Evolutionary conservation across 2,888 invertebrate genomes (phyloP).

Genomic region (Antheraea yamamai): DNA sequence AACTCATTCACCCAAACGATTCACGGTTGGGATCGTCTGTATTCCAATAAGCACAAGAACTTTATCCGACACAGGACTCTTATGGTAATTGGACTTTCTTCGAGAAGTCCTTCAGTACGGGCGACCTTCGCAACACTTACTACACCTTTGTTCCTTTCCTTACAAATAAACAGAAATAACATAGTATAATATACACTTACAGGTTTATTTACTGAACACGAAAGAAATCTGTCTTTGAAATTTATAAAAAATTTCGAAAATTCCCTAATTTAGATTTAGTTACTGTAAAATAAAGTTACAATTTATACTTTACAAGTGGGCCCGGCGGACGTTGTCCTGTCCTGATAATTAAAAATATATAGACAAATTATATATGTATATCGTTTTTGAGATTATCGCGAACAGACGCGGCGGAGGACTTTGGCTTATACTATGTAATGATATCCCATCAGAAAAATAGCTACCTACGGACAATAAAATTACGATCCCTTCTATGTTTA

Average conservation of each 20-base stretch:
- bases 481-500: too few species aligned
- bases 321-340: too few species aligned
- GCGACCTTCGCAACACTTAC: slow-evolving; percentile 19
- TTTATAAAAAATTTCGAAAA: too few species aligned
- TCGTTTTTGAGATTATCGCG: too few species aligned
- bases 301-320: neutral
- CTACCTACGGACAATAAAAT: too few species aligned
- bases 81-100: slow-evolving; percentile 29
- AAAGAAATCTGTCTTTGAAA: neutral
- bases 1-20: slow-evolving; percentile 19
- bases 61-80: slow-evolving; percentile 27
- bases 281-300: neutral
- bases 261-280: neutral
- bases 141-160: slow-evolving; percentile 9
- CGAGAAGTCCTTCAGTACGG: slow-evolving; percentile 20
- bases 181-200: neutral
- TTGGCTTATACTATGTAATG: too few species aligned
- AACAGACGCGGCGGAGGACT: too few species aligned
- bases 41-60: slow-evolving; percentile 24
- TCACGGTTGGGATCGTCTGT: slow-evolving; percentile 19
- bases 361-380: too few species aligned
- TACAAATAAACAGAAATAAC: neutral
- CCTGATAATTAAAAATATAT: too few species aligned
- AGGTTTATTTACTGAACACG: neutral
- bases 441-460: too few species aligned